phyloP scores from a whole-genome alignment of 2,888 invertebrate genomes.

The Archaeoteleia sp. region DNA sequence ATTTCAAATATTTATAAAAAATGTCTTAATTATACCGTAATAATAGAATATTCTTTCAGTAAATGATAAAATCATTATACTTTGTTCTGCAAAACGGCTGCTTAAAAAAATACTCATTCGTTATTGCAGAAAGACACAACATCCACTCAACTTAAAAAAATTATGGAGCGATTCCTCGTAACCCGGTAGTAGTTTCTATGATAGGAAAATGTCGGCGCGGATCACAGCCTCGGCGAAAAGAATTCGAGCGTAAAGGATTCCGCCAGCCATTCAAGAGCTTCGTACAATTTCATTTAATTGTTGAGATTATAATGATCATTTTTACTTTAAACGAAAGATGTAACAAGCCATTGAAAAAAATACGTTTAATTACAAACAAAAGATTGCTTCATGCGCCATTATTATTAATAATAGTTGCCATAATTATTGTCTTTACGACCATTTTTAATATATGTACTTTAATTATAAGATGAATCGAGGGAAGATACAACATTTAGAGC shows the following conservation, averaged over 20 bases:
- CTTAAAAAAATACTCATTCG: too few relatives aligned
- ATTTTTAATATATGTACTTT: slow-evolving; percentile 47
- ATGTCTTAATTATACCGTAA: too few relatives aligned
- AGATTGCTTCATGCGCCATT: slow-evolving; percentile 35
- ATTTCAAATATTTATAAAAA: too few relatives aligned
- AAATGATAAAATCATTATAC: too few relatives aligned
- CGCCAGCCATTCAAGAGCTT: slow-evolving; percentile 41
- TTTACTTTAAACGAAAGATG: slow-evolving; percentile 28
- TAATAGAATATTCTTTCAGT: too few relatives aligned
- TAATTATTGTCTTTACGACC: slow-evolving; percentile 49
- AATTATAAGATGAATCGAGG: slow-evolving; percentile 48
- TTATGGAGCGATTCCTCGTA: too few relatives aligned
- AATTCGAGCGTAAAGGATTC: neutral
- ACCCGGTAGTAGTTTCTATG: too few relatives aligned
- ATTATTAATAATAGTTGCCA: slow-evolving; percentile 44
- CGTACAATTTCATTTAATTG: slow-evolving; percentile 23
- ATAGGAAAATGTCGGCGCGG: too few relatives aligned
- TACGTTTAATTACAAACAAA: slow-evolving; percentile 47
- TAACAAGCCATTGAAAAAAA: slow-evolving; percentile 42
- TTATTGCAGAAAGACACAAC: too few relatives aligned
- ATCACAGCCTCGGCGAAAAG: too few relatives aligned
- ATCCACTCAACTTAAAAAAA: too few relatives aligned
- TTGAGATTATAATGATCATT: slow-evolving; percentile 41
- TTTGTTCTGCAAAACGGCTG: too few relatives aligned
- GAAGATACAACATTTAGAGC: slow-evolving; percentile 44